Base-by-base conservation (phyloP, 2,113 vertebrate species). In the Trematocara nigrifrons region DNA sequence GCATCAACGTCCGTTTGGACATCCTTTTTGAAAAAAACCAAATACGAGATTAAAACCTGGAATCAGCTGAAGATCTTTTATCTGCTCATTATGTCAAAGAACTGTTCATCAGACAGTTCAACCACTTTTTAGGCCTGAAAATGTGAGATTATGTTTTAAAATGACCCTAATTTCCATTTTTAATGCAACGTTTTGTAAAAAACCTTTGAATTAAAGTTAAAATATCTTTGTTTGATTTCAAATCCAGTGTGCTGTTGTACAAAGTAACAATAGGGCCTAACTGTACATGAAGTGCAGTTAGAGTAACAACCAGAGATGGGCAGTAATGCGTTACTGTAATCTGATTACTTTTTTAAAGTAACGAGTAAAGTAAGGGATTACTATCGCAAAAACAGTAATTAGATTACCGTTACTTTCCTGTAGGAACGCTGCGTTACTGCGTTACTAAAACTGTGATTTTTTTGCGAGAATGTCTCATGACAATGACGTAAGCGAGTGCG, bases 151-250 rank as follows among this genome's bases (percentile, higher is more conserved):
- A 42, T 45, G 40, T 45, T 42, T 45, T 26, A 71, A 71, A 71
- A 71, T 45, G 64, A 26, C 38, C 0, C 0, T 1, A 6, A 13
- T 64, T 35, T 64, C 3, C 10, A 0, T 0, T 9, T 26, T 26
- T 26, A 71, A 16, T 45, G 7, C 12, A 45, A 1, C 0, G 0
- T 26, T 45, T 26, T 45, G 66, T 45, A 45, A 45, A 64, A 26
- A 16, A 4, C 0, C 20, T 26, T 42, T 69, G 64, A 69, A 15
- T 22, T 45, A 45, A 45, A 71, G 66, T 22, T 69, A 22, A 71
- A 71, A 22, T 8, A 66, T 40, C 11, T 66, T 42, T 15, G 12
- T 42, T 42, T 69, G 12, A 26, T 42, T 66, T 66, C 10, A 40
- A 66, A 13, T 0, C 10, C 35, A 45, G 12, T 45, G 40, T 71